Evolutionary conservation across 2,113 vertebrate genomes (phyloP).

Genomic region (Damaliscus lunatus): DNA sequence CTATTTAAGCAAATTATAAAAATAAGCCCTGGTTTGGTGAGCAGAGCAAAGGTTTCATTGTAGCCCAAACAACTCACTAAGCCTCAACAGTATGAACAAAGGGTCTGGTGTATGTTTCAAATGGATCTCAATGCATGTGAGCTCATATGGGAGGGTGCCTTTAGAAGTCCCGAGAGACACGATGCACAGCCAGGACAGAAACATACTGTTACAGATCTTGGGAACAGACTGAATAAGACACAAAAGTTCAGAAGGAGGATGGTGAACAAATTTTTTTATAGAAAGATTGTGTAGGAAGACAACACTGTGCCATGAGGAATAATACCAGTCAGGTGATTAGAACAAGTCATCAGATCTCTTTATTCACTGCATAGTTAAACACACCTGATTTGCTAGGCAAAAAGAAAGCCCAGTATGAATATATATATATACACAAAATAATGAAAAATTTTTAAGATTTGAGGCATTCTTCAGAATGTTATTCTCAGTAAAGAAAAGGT

Average conservation of each 20-base stretch:
- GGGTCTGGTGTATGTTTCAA: not conserved
- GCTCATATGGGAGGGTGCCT: not conserved
- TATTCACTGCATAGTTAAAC: slow-evolving; percentile 18
- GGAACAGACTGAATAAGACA: not conserved
- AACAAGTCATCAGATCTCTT: not conserved
- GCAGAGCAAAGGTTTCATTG: not conserved
- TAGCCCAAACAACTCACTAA: not conserved
- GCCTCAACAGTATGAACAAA: not conserved
- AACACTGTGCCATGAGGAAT: not conserved
- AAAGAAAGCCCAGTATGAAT: not conserved
- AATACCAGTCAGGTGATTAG: not conserved
- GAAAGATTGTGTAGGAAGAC: not conserved
- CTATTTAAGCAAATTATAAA: not conserved
- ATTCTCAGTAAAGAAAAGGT: not conserved
- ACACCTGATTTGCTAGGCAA: not conserved
- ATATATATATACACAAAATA: not conserved
- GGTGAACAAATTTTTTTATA: not conserved
- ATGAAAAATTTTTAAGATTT: slow-evolving; percentile 9
- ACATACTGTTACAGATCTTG: not conserved
- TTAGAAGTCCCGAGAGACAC: not conserved
- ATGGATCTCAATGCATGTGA: not conserved
- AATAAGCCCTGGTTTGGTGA: not conserved
- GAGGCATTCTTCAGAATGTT: not conserved
- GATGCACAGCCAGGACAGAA: not conserved
- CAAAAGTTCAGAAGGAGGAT: not conserved